Conservation (phyloP, 2,797 vertebrate species). For the Peromyscus eremicus region DNA sequence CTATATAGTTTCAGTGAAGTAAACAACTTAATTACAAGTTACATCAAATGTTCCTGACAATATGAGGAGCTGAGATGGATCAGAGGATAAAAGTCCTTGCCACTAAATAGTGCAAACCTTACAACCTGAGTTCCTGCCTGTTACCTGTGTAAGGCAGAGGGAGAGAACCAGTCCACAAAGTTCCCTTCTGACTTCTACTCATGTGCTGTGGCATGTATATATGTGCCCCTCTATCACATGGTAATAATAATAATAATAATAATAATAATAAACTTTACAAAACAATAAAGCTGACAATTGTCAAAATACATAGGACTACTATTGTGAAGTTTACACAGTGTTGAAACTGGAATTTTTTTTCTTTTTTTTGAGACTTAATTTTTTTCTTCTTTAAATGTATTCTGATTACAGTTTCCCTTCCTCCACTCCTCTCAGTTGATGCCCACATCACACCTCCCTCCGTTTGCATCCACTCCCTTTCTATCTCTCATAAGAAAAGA, state of each 20-base stretch:
- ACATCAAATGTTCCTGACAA: neutral
- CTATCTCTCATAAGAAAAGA: neutral
- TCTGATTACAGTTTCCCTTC: neutral
- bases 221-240: no score
- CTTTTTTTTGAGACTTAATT: neutral
- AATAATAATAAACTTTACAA: neutral
- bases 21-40: neutral
- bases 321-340: neutral
- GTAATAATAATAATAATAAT: neutral
- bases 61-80: neutral
- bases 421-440: neutral
- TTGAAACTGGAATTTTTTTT: neutral
- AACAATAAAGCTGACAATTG: neutral
- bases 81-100: no score
- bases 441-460: no score
- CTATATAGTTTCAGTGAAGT: neutral
- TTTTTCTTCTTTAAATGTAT: neutral
- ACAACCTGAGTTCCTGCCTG: neutral
- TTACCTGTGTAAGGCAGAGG: neutral
- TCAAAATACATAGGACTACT: neutral
- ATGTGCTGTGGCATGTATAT: neutral
- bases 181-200: neutral
- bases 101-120: neutral
- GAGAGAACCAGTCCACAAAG: neutral
- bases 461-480: no score